Base-by-base conservation (phyloP, 2,113 vertebrate species). In the Tylochromis polylepis region DNA sequence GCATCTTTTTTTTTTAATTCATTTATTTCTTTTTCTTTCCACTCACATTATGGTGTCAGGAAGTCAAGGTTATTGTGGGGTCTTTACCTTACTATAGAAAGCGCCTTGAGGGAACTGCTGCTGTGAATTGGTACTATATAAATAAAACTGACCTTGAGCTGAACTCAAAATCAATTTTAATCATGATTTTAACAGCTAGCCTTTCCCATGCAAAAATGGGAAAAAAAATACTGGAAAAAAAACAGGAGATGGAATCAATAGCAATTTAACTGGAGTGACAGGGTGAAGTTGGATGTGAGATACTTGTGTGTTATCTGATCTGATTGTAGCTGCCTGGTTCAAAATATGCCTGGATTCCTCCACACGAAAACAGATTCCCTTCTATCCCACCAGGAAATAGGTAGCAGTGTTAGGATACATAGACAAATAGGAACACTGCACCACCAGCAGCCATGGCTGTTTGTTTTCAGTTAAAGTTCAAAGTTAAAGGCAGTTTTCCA, bases 381-480 rank as follows among this genome's bases (percentile, higher is more conserved):
- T 60, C 5, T 2, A 46, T 58, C 34, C 18, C 8, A n/a, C 72
- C 62, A 85, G 72, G 18, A 82, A 85, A 78, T 12, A 83, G n/a
- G 6, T 78, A 24, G 41, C 3, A 34, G 55, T 22, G 29, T 60
- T 11, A 16, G 55, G 43, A 46, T 11, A 82, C 6, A 56, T 11
- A 11, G 36, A 56, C 11, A 11, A 85, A 87, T 77, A 70, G 27
- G 3, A 88, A 59, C 38, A 75, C 49, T 57, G 72, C 53, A 34
- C 2, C 3, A 15, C 20, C 59, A 58, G 22, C 75, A 78, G 65
- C 29, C n/a, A 78, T 49, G 46, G 57, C 5, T 15, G 36, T 75
- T 85, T 89, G 84, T 80, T 91, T 85, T 79, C 16, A 70, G 86
- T 88, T 81, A 85, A 27, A 81, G 84, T 83, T 92, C 80, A 92